phyloP scores from a whole-genome alignment of 1,140 invertebrate species.

The Zaprionus vittiger region DNA sequence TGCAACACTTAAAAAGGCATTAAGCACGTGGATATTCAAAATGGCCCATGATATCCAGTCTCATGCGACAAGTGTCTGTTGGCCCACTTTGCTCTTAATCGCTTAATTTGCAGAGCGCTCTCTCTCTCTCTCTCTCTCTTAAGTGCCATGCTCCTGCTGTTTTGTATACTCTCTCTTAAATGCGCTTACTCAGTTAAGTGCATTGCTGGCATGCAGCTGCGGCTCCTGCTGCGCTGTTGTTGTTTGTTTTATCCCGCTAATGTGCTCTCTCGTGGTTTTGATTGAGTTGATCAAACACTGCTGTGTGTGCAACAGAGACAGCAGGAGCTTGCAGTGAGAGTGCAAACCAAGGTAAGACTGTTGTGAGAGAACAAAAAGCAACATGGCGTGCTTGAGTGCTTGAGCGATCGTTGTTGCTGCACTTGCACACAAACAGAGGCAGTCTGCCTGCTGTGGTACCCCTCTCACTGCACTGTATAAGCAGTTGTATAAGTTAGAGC shows the following conservation, averaged over 20 bases:
- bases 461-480: neutral
- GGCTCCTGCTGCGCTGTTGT: neutral
- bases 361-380: neutral
- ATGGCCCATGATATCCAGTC: neutral
- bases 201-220: neutral
- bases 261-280: neutral
- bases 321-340: neutral
- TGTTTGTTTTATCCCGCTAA: neutral
- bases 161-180: neutral
- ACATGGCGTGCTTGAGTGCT: neutral
- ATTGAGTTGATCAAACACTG: neutral
- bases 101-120: neutral
- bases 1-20: conserved; percentile 39
- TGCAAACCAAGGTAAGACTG: neutral
- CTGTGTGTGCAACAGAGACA: neutral
- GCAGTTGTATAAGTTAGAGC: neutral
- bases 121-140: neutral
- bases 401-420: neutral
- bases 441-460: neutral
- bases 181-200: neutral
- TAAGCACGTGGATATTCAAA: conserved; percentile 11
- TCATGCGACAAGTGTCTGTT: neutral
- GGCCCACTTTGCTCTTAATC: neutral
- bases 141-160: too few species aligned
- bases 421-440: neutral